Evolutionary conservation across 2,888 invertebrate genomes (phyloP).

Genomic region (Cremastobaeus sp.): DNA sequence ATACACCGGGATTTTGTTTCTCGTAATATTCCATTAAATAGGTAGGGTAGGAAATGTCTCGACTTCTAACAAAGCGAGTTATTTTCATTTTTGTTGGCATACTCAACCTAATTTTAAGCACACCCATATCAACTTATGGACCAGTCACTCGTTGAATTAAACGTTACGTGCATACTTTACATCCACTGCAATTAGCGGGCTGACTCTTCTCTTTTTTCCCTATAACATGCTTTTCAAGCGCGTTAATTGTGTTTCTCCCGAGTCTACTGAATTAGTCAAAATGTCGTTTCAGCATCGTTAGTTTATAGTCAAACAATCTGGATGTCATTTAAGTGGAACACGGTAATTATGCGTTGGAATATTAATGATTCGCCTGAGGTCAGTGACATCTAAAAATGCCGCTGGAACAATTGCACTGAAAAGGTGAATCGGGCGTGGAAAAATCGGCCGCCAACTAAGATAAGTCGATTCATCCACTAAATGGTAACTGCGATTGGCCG

Average conservation of each 20-base stretch:
- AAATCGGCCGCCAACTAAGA: no score
- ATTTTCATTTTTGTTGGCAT: constrained; percentile 46
- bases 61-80: constrained; percentile 12
- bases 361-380: no score
- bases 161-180: constrained; percentile 65
- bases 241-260: constrained; percentile 14
- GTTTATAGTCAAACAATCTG: constrained; percentile 33
- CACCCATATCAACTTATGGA: constrained; percentile 45
- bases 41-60: no score
- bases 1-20: no score
- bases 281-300: constrained; percentile 32
- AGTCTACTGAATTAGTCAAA: constrained; percentile 38
- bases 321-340: constrained; percentile 21
- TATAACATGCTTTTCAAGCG: constrained; percentile 8
- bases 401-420: no score
- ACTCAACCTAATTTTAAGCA: constrained; percentile 66
- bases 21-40: no score
- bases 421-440: no score
- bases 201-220: constrained; percentile 3
- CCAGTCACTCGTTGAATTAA: constrained; percentile 66
- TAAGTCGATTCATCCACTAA: no score
- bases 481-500: no score
- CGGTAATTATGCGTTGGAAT: constrained; percentile 23
- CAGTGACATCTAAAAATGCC: no score
- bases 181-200: constrained; percentile 71